Base-by-base conservation (phyloP, 2,888 invertebrate species). In the Pasiphila rectangulata region DNA sequence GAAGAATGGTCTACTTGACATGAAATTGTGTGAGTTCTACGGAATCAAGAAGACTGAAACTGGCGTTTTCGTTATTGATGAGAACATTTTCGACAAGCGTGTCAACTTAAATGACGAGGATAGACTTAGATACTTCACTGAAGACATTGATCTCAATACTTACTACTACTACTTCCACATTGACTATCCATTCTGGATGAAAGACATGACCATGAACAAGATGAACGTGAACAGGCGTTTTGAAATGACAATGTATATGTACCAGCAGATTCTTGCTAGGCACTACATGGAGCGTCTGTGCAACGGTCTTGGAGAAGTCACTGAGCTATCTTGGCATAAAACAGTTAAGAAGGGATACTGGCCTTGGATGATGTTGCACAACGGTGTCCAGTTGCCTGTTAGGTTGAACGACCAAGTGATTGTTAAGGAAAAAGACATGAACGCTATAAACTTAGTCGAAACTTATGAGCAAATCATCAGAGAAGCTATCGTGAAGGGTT, bases 251-350 rank as follows among this genome's bases (percentile, higher is more conserved):
- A 75, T 90, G 56, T 91, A 90, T 72, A 87, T 89, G 64, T 91
- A 92, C 75, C 93, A 93, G 67, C 92, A 93, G 71, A 82, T 93
- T 4, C 71, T 93, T 47, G 93, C 93, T 27, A 90, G 92, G 53
- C 90, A 90, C 64, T 84, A 90, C 59, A 58, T 91, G 39, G 90
- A 91, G 51, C 86, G 91, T 53, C 64, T 90, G 1, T 85, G 90
- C 3, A 89, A 90, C 42, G 87, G 83, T 30, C 59, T 91, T 16
- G 89, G 87, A 24, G 66, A 64, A 5, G 75, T 90, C 27, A 67
- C 67, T 19, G 76, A 86, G 9, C 72, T 91, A 9, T 79, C 87
- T 15, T 90, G 79, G 78, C 47, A 83, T 55, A 79, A 73, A 29
- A 75, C 83, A 2, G 73, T 90, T 51, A 76, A 64, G 42, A 73